Evolutionary conservation across 1,140 invertebrate genomes (phyloP), one percentile per base, ranked within the genome.

Genomic region (Drosophila athabasca): DNA sequence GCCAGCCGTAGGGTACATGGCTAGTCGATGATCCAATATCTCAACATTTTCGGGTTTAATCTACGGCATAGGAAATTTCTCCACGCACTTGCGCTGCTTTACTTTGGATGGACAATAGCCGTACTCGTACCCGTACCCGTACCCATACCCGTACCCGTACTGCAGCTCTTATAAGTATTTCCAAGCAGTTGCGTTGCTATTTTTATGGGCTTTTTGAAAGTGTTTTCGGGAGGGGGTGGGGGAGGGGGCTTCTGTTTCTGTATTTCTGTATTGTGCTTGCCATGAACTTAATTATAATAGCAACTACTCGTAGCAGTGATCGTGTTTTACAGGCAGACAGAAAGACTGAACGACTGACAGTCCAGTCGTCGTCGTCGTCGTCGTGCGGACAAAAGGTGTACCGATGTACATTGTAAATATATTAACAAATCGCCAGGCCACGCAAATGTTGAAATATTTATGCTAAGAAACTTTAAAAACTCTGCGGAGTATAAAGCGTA

Each of bases 211-310:
- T 60, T 69, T 77, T 77, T 74, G 71, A 77, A 77, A 77, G 75
- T 74, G 71, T 52, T 69, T 39, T 13, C 4, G 11, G 11, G 31
- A 9, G 31, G 31, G 8, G 0, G 9, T 2, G 8, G 3, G 8
- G 31, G 31, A 35, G 11, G 35, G 35, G 35, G 11, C 11, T 39
- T 39, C 35, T 39, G 35, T 39, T 4, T 39, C 0, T 39, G 35
- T 13, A 11, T 39, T 4, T 39, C 0, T 39, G 35, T 13, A 11
- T 4, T 13, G 35, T 39, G 35, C 35, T 70, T 51, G 55, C 76
- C 78, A 79, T 79, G 76, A 81, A 81, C 78, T 81, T 81, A 81
- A 79, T 81, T 81, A 76, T 70, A 81, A 74, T 71, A 76, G 46
- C 60, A 50, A 35, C 35, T 43, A 31, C 22, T 26, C 62, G 24